Evolutionary conservation across 2,113 vertebrate species (phyloP).

Genomic region (Clupea harengus): DNA sequence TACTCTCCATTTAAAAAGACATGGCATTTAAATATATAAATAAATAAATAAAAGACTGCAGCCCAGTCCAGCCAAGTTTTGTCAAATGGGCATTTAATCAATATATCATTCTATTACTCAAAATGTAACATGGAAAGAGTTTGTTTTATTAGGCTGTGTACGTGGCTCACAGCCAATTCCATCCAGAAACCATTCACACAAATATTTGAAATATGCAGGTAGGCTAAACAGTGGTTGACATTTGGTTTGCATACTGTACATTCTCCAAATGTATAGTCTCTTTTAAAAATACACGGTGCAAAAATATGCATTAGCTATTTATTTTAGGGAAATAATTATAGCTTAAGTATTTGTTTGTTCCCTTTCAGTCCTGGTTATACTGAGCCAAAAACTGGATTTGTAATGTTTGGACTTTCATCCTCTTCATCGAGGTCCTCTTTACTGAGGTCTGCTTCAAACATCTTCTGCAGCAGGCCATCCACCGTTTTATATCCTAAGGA

Average conservation of each 20-base stretch:
- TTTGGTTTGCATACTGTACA: slow-evolving; percentile 2
- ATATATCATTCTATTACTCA: too few relatives aligned
- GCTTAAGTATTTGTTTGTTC: neutral
- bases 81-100: too few relatives aligned
- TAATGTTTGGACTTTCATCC: slow-evolving; percentile 59
- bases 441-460: slow-evolving; percentile 88
- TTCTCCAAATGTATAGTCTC: neutral
- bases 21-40: too few relatives aligned
- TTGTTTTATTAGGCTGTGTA: too few relatives aligned
- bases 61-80: too few relatives aligned
- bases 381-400: slow-evolving; percentile 63
- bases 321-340: neutral
- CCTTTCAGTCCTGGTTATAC: slow-evolving; percentile 35
- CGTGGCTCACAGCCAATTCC: neutral
- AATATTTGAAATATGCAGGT: neutral
- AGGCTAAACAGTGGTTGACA: neutral
- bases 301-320: neutral
- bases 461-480: slow-evolving; percentile 85
- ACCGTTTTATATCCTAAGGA: slow-evolving; percentile 83
- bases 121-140: too few relatives aligned
- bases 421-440: slow-evolving; percentile 76
- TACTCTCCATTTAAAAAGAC: too few relatives aligned
- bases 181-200: neutral
- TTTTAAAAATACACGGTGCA: slow-evolving; percentile 3
- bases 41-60: too few relatives aligned